Evolutionary conservation across 30 jellyfish, hydroid and myxozoan genomes (phyloP), one percentile per base, ranked within the genome.

Genomic region (Aurelia coerulea): DNA sequence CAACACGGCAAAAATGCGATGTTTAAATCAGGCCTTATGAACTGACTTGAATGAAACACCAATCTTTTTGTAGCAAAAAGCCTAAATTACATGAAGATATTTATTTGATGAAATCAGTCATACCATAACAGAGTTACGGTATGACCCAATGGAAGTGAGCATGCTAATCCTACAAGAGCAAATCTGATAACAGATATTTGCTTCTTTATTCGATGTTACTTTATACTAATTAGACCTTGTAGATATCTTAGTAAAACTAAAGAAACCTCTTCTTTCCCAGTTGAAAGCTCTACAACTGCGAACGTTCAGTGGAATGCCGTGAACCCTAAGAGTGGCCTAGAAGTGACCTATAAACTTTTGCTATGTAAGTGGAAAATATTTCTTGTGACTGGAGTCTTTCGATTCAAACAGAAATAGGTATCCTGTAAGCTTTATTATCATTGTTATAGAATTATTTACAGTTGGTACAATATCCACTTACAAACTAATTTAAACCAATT

Each of bases 231-330:
- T 34, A 31, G 2, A 17, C 32, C 4, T 75, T 56, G 19, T 11
- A 51, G 60, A 12, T 5, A 54, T 54, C 16, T 60, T 14, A 52
- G 4, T 14, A 14, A 4, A 62, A n/a, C 23, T 35, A 11, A 18
- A 15, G 10, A 65, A 65, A 23, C 16, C 53, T 37, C n/a, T 16
- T 29, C 8, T 78, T 33, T 79, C 73, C 46, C 53, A 82, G 97
- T 90, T 53, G 97, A 90, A 76, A 82, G 97, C 51, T 74, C 97
- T 33, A 81, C 97, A 31, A 79, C 97, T 23, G 85, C 85, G 11
- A 77, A 73, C 34, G 85, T 85, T 17, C 76, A 71, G 5, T 91
- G 98, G 98, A 76, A 68, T 37, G 86, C 81, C 11, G 83, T 73
- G 39, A 69, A 79, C 46, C 98, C 96, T 3, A 84, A 91, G 70